Base-by-base conservation (phyloP, 2,113 vertebrate species). In the Poeciliopsis occidentalis region DNA sequence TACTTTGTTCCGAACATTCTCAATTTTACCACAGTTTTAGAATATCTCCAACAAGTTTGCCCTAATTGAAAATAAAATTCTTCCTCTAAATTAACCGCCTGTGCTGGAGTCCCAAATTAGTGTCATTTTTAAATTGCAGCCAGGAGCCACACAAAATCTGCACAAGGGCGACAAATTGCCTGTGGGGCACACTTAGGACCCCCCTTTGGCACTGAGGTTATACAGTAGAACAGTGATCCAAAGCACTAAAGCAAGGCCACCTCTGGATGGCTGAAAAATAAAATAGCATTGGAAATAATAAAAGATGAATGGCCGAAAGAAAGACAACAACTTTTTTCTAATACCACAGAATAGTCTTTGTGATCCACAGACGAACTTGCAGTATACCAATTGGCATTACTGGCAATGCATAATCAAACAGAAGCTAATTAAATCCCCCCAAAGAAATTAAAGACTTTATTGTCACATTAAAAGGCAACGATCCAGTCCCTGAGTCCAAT, bases 401-500 rank as follows among this genome's bases (percentile, higher is more conserved):
- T 68, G 37, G 31, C 39, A 47, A 12, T 26, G 8, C 39, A 66
- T 5, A 0, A 13, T 19, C 8, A 29, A 63, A 71, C n/a, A 64
- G 60, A 17, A 60, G 60, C 47, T 62, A 4, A 27, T 66, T 74
- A 37, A 69, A 69, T 62, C 61, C 60, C 60, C 19, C 4, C 4
- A 30, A 7, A 61, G 30, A 67, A 66, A 79, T 69, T 1, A 31
- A 65, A 26, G 51, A 30, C 60, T 0, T 61, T 29, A 1, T 12
- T 12, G 26, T 69, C 62, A 66, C 34, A 41, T 69, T 39, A 30
- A 2, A 67, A 30, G 54, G 57, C 37, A 78, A 44, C 65, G 15
- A 72, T 64, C 61, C 60, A 73, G 34, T 63, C 26, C 54, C 22
- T 75, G 30, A 75, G 44, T 67, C 27, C 68, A 77, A 19, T 37